These are phyloP conservation scores for Globodera rostochiensis DNA, from an alignment of 1,140 invertebrate genomes.

Conservation along the genomic window DNA sequence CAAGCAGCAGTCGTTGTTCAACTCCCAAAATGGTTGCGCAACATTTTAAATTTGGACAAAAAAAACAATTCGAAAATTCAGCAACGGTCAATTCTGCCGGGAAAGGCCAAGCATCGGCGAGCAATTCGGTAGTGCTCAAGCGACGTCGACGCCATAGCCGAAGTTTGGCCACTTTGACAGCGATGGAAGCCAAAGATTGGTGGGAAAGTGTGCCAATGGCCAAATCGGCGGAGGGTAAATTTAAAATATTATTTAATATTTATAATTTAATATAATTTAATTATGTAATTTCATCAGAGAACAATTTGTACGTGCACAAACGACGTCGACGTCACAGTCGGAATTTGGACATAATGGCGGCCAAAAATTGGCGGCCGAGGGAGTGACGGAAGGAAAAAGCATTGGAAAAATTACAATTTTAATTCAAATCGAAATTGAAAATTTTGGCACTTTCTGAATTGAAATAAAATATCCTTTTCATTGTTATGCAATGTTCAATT, in stretches of 20 bases:
- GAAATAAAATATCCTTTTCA: no score
- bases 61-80: not conserved
- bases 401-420: no score
- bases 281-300: not conserved
- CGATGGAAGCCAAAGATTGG: not conserved
- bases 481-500: no score
- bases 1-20: conserved; percentile 16
- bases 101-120: not conserved
- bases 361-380: no score
- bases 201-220: not conserved
- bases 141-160: not conserved
- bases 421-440: no score
- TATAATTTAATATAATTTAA: no score
- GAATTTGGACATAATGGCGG: no score
- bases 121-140: conserved; percentile 10
- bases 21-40: conserved; percentile 1
- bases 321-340: not conserved
- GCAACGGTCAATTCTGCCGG: conserved; percentile 11
- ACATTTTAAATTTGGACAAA: not conserved
- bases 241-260: not conserved
- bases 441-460: no score
- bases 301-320: conserved; percentile 4
- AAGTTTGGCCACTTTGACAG: not conserved
- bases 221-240: not conserved
- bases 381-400: no score